Percentiles rank a stretch among this genome's conserved stretches.
These are phyloP conservation scores for Watsonalla binaria DNA, from an alignment of 2,888 invertebrate genomes.

Conservation along the genomic window DNA sequence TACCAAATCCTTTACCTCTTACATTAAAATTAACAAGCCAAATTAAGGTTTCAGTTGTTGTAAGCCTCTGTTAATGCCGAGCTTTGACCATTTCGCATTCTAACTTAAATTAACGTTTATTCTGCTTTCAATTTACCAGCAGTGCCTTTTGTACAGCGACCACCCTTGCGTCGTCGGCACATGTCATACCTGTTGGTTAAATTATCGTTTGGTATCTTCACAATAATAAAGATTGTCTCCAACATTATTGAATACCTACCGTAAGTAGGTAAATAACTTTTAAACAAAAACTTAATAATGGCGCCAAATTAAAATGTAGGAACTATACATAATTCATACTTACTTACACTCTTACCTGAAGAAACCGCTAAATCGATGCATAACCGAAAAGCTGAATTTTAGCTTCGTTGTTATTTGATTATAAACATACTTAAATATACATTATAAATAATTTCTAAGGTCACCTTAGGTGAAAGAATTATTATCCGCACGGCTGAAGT, in stretches of 20 bases:
- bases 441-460: no score
- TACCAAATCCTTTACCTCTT: constrained; percentile 75
- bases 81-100: constrained; percentile 52
- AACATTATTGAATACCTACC: constrained; percentile 20
- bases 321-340: constrained; percentile 4
- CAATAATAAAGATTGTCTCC: constrained; percentile 15
- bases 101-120: constrained; percentile 44
- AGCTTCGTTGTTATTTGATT: no score
- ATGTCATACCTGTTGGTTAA: constrained; percentile 94
- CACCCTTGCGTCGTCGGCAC: constrained; percentile 97
- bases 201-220: constrained; percentile 59
- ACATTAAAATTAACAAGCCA: constrained; percentile 68
- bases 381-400: no score
- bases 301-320: constrained; percentile 51
- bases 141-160: constrained; percentile 98
- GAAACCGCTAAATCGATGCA: no score
- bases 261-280: not conserved
- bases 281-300: constrained; percentile 48
- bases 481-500: no score
- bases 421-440: no score
- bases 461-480: no score
- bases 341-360: constrained; percentile 41
- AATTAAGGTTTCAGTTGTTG: constrained; percentile 55
- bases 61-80: constrained; percentile 73
- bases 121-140: constrained; percentile 88